phyloP scores from a whole-genome alignment of 2,797 vertebrate genomes.

The Gadopsis bispinosus region DNA sequence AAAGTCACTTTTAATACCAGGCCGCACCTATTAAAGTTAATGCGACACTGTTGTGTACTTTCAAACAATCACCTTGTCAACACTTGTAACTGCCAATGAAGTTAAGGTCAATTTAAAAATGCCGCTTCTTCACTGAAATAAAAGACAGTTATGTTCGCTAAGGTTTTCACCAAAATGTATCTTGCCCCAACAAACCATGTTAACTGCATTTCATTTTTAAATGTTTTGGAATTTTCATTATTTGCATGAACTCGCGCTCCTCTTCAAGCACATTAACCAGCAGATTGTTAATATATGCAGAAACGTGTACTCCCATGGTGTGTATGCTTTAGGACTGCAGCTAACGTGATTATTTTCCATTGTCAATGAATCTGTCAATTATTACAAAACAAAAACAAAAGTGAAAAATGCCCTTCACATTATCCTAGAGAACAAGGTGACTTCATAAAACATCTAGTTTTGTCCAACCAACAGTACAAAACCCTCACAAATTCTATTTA shows the following conservation, averaged over 20 bases:
- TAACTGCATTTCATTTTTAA: neutral
- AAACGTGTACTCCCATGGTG: too few species aligned
- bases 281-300: too few species aligned
- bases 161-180: neutral
- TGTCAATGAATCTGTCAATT: too few species aligned
- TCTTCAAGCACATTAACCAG: too few species aligned
- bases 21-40: constrained; percentile 19
- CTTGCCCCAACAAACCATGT: too few species aligned
- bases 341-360: too few species aligned
- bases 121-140: neutral
- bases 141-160: constrained; percentile 1
- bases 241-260: too few species aligned
- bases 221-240: neutral
- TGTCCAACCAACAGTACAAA: neutral
- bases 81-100: neutral
- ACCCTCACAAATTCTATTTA: neutral
- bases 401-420: too few species aligned
- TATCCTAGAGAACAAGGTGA: too few species aligned
- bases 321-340: neutral
- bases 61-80: constrained; percentile 5
- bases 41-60: constrained; percentile 6
- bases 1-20: constrained; percentile 4
- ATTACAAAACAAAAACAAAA: too few species aligned
- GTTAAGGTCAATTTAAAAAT: neutral
- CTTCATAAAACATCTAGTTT: too few species aligned